Conservation (phyloP, 2,113 vertebrate species). For the Eurypyga helias region DNA sequence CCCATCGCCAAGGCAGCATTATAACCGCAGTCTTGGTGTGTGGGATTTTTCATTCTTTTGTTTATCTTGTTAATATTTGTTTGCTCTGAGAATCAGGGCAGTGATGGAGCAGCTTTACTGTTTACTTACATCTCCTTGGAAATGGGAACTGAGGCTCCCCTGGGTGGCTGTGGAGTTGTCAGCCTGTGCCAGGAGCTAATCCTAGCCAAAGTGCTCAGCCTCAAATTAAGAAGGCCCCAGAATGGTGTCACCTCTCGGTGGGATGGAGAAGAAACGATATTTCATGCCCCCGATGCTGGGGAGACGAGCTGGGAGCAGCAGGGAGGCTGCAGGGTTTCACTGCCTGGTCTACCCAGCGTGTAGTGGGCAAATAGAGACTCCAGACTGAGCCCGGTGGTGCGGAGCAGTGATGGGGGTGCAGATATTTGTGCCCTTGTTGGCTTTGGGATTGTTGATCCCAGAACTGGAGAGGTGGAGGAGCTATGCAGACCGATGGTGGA, state of each 20-base stretch:
- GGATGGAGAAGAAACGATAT: neutral
- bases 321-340: neutral
- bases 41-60: conserved; percentile 56
- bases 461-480: neutral
- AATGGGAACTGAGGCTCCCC: conserved; percentile 6
- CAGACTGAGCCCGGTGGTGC: neutral
- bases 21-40: conserved; percentile 3
- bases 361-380: neutral
- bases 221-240: neutral
- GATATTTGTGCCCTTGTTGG: neutral
- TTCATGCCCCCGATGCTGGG: neutral
- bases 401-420: neutral
- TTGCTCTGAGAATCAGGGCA: conserved; percentile 31
- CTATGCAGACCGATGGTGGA: neutral
- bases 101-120: conserved; percentile 22
- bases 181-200: neutral
- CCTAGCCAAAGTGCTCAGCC: neutral
- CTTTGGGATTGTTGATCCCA: neutral
- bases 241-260: neutral
- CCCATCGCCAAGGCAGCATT: neutral
- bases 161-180: neutral
- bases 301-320: neutral
- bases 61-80: conserved; percentile 63
- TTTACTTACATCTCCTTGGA: conserved; percentile 59
- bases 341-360: neutral